A percentile compares a stretch with the other conserved stretches of the same genome.
These are phyloP conservation scores for Nannobrachium achirus DNA, from an alignment of 2,113 vertebrate genomes.

Conservation along the genomic window DNA sequence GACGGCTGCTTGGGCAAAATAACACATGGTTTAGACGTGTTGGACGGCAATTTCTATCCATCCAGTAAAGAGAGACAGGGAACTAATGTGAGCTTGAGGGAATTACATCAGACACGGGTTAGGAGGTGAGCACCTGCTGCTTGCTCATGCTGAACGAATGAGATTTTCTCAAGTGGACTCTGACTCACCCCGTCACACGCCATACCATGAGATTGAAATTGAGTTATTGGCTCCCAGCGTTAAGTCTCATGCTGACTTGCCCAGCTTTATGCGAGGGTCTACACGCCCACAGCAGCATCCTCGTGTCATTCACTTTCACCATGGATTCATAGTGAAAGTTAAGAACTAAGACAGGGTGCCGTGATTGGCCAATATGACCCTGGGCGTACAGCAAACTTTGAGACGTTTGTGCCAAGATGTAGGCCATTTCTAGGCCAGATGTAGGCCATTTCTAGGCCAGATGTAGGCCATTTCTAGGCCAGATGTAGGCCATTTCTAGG, in stretches of 20 bases:
- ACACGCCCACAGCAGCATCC: neutral
- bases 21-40: no score
- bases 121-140: neutral
- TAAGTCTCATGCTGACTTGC: neutral
- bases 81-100: slow-evolving; percentile 1
- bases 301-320: neutral
- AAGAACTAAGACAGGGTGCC: slow-evolving; percentile 5
- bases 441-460: no score
- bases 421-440: no score
- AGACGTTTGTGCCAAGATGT: no score
- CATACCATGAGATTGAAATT: neutral
- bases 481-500: no score
- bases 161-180: neutral
- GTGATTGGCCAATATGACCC: no score
- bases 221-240: neutral
- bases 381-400: no score
- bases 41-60: no score
- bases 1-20: neutral
- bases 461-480: no score
- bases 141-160: neutral
- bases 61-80: slow-evolving; percentile 1
- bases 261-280: neutral
- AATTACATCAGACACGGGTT: slow-evolving; percentile 16
- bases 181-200: no score
- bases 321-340: neutral